phyloP scores from a whole-genome alignment of 2,888 invertebrate species.

The Fragum sueziense region DNA sequence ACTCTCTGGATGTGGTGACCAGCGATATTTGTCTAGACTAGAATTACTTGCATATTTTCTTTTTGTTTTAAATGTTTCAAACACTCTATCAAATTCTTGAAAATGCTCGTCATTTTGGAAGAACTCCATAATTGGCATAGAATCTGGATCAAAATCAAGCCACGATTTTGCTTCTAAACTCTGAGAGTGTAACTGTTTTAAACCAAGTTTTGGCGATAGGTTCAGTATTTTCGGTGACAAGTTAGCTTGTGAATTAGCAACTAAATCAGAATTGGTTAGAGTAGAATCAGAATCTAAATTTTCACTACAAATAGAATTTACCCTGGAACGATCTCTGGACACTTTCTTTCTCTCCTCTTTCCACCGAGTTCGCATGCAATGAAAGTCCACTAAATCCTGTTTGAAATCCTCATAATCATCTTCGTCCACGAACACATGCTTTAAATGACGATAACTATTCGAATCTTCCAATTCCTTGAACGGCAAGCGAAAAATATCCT shows the following conservation, averaged over 20 bases:
- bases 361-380: slow-evolving; percentile 52
- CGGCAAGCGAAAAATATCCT: slow-evolving; percentile 64
- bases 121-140: slow-evolving; percentile 73
- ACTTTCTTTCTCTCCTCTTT: slow-evolving; percentile 55
- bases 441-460: slow-evolving; percentile 63
- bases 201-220: not conserved
- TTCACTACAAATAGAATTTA: slow-evolving; percentile 7
- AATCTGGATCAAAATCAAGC: slow-evolving; percentile 21
- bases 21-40: slow-evolving; percentile 61
- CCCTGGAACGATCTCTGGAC: slow-evolving; percentile 31
- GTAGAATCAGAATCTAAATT: not conserved
- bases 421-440: slow-evolving; percentile 73
- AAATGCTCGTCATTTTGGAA: slow-evolving; percentile 77
- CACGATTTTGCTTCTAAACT: not conserved
- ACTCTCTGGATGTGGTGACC: slow-evolving; percentile 56
- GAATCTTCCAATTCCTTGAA: slow-evolving; percentile 63
- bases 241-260: not conserved
- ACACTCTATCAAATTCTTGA: slow-evolving; percentile 77
- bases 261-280: not conserved
- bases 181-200: slow-evolving; percentile 10
- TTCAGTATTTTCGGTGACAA: not conserved
- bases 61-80: slow-evolving; percentile 74
- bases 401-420: slow-evolving; percentile 78
- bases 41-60: slow-evolving; percentile 63
- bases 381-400: slow-evolving; percentile 71